Base-by-base conservation (phyloP, 2,797 vertebrate species). In the Caiman crocodilus region DNA sequence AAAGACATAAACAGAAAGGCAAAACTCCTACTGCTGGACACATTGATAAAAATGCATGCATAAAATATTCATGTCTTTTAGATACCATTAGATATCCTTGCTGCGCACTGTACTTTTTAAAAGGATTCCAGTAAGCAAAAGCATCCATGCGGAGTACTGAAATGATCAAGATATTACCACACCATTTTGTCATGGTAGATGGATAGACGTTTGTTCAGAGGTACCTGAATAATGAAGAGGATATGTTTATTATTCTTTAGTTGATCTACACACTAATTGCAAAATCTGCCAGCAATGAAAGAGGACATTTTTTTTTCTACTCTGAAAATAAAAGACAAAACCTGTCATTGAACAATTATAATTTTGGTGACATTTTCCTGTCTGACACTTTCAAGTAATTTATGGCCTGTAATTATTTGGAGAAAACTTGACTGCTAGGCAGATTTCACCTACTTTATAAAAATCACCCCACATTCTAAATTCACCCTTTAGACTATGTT, bases 401-500 rank as follows among this genome's bases (percentile, higher is more conserved):
- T 32, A 61, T 91, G 76, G 78, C 26, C 7, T 58, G 12, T 1
- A 1, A 65, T 93, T 76, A 14, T 82, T 76, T 65, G 57, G 13
- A 71, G 74, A 90, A 81, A 55, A 65, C 59, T 94, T 73, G 59
- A 82, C 11, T 59, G 8, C 56, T 79, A 82, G 8, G 13, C 21
- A 6, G 13, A 42, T 50, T 67, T 89, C 23, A 90, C 63, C 59
- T 42, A 77, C 63, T 18, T 89, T 23, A 71, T 71, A 75, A 79
- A 84, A 28, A 10, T 75, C 63, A 59, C 25, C 14, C 21, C 10
- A 20, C 13, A 32, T 79, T 50, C 28, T 76, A 82, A 28, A 2
- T 15, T 69, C 63, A 94, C 87, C 83, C 7, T 93, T 92, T 79
- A 90, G 82, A 30, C 35, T 85, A 1, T 88, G 6, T 80, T 91